These are phyloP conservation scores for Heliothis subflexa DNA, from an alignment of 1,140 invertebrate species.

Conservation along the genomic window DNA sequence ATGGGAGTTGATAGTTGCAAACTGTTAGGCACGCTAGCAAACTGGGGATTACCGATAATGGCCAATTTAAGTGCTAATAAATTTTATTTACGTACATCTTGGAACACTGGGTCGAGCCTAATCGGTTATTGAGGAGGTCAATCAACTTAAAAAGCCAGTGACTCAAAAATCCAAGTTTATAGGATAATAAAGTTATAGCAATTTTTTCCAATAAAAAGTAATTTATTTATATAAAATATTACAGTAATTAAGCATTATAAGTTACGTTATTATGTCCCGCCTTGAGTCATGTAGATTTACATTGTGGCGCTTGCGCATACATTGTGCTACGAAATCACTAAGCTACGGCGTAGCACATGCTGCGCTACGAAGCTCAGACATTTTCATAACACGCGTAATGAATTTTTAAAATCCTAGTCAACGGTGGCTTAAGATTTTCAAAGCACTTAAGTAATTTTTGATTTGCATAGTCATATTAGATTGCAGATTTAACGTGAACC, in stretches of 20 bases:
- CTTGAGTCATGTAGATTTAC: too few relatives aligned
- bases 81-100: conserved; percentile 34
- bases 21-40: conserved; percentile 30
- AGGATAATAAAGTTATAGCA: too few relatives aligned
- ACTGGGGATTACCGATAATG: conserved; percentile 35
- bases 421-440: too few relatives aligned
- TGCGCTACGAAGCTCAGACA: neutral
- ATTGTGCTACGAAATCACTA: neutral
- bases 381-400: too few relatives aligned
- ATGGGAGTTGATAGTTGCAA: conserved; percentile 33
- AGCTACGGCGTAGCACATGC: neutral
- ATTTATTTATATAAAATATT: too few relatives aligned
- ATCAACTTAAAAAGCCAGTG: neutral
- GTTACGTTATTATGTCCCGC: too few relatives aligned
- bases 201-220: too few relatives aligned
- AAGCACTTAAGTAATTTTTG: neutral
- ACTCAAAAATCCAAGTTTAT: too few relatives aligned
- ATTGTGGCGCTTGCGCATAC: neutral
- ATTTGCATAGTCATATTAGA: neutral
- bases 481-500: neutral
- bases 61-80: conserved; percentile 42
- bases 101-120: conserved; percentile 11
- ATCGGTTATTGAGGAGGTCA: conserved; percentile 25
- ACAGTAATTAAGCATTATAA: too few relatives aligned
- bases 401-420: too few relatives aligned